These are phyloP conservation scores for Anarsia innoxiella DNA, from an alignment of 2,888 invertebrate genomes.

Conservation along the genomic window DNA sequence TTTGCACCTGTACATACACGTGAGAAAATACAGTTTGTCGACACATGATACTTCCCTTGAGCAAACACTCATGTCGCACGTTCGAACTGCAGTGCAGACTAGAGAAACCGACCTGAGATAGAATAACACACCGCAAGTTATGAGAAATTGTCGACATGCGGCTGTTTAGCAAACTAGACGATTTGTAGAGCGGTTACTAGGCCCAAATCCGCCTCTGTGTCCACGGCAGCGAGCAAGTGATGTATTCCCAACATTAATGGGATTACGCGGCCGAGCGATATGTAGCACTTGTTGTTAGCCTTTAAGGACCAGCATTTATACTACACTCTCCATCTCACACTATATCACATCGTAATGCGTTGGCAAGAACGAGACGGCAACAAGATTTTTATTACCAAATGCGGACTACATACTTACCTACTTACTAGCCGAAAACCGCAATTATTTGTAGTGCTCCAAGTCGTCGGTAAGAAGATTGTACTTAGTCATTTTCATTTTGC, in stretches of 20 bases:
- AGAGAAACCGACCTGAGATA: not conserved
- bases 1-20: too few species aligned
- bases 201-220: slow-evolving; percentile 1
- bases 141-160: not conserved
- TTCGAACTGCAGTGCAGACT: not conserved
- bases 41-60: not conserved
- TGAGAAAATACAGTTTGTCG: not conserved
- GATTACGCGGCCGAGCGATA: slow-evolving; percentile 49
- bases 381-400: too few species aligned
- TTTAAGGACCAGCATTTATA: slow-evolving; percentile 13
- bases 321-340: not conserved
- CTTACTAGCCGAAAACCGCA: too few species aligned
- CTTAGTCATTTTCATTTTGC: too few species aligned
- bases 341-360: not conserved
- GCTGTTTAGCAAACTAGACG: not conserved
- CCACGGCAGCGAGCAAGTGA: slow-evolving; percentile 28
- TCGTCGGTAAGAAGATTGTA: too few species aligned
- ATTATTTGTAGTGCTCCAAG: too few species aligned
- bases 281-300: slow-evolving; percentile 36
- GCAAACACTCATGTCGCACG: not conserved
- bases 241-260: slow-evolving; percentile 59
- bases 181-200: not conserved
- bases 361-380: too few species aligned
- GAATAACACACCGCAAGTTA: not conserved
- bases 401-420: too few species aligned